Base-by-base conservation (phyloP, 2,797 vertebrate species). In the Sebastes jordani region DNA sequence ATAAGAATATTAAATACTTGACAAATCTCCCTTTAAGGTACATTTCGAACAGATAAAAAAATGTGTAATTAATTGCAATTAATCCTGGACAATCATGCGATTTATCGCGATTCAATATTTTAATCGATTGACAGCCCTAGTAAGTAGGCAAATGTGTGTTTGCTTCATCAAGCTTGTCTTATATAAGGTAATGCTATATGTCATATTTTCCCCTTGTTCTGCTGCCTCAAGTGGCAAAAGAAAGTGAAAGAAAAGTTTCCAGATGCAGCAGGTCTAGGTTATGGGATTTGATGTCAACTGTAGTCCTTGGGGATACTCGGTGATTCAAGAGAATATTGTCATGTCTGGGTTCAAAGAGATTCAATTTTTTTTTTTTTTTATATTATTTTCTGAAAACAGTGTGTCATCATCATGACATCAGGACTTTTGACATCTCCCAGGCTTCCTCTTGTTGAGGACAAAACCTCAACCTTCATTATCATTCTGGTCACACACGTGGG, bases 391-490 rank as follows among this genome's bases (percentile, higher is more conserved):
- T 75, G 36, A 69, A 84, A 91, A 86, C 46, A 7, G 34, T 82
- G 65, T 89, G 88, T 91, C 90, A 90, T 90, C 90, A 87, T 89
- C 77, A 71, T 88, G 72, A 71, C 80, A 88, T 87, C 87, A 89
- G 64, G 34, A 56, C 70, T 77, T 76, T 54, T 84, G 83, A 86
- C 84, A 80, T 65, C 71, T 86, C 20, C 22, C 72, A 60, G 52
- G 68, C 22, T 80, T 74, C 82, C 8, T 79, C 13, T 13, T 46
- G 49, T 78, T 69, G 38, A 79, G 81, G 86, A 80, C 81, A 77
- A 76, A 80, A 69, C 14, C 46, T 75, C 66, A 66, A 11, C 56
- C 25, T 64, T 76, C 55, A 61, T 82, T 86, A 34, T 76, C 4
- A 84, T 78, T 78, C 77, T 60, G 23, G 11, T 2, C 59, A 60